phyloP scores from a whole-genome alignment of 2,113 vertebrate species.

The Laticauda laticaudata region DNA sequence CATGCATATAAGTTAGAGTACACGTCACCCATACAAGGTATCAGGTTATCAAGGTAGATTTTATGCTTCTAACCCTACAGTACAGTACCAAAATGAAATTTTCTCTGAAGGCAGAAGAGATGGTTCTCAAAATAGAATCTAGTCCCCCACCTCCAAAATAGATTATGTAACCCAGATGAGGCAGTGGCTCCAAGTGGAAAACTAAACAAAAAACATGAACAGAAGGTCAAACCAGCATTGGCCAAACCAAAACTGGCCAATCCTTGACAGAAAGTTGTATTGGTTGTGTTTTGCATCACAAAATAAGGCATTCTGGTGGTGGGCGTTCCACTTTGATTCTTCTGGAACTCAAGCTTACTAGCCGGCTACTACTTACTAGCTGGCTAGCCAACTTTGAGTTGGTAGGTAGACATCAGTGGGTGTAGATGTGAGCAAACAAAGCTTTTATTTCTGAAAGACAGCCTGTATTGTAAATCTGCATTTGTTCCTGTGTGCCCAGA shows the following conservation, averaged over 20 bases:
- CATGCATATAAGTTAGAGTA: background rate
- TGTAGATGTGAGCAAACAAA: background rate
- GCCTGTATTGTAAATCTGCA: background rate
- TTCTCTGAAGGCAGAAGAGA: background rate
- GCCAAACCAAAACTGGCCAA: background rate
- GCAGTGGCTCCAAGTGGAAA: background rate
- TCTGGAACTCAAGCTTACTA: background rate
- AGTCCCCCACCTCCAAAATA: background rate
- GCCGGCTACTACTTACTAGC: no score
- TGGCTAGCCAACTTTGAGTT: background rate
- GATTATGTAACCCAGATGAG: background rate
- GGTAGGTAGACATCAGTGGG: background rate
- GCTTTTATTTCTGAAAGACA: background rate
- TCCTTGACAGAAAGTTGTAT: background rate
- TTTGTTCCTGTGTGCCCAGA: background rate
- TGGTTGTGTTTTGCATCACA: background rate
- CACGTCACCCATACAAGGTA: background rate
- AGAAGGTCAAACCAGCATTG: background rate
- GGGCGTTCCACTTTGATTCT: background rate
- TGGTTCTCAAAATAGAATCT: background rate
- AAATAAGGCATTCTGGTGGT: background rate
- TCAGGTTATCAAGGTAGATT: background rate
- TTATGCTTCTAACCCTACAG: background rate
- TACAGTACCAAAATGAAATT: background rate
- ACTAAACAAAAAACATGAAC: background rate